Evolutionary conservation across 2,888 invertebrate species (phyloP).

Genomic region (Phortica okadai): DNA sequence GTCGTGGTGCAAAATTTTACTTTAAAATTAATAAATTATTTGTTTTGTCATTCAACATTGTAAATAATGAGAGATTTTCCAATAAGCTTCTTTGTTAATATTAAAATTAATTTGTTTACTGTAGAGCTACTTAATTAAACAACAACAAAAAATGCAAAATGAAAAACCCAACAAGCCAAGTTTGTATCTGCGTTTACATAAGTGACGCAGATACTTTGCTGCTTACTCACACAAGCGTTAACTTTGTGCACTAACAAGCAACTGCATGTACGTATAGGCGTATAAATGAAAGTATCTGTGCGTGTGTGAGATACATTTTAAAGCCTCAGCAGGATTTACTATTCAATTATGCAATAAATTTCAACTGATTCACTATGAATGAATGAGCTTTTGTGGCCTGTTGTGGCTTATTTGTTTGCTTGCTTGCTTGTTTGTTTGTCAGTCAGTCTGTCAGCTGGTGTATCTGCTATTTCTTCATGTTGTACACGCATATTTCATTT

Average conservation of each 20-base stretch:
- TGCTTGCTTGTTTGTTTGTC: not conserved
- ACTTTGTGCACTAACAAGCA: not conserved
- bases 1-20: slow-evolving; percentile 14
- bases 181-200: too few species aligned
- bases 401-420: slow-evolving; percentile 30
- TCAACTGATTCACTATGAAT: slow-evolving; percentile 56
- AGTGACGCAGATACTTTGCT: not conserved
- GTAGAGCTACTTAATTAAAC: slow-evolving; percentile 71
- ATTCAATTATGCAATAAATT: slow-evolving; percentile 71
- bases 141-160: slow-evolving; percentile 17
- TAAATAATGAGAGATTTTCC: slow-evolving; percentile 70
- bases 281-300: slow-evolving; percentile 29
- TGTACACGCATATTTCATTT: slow-evolving; percentile 49
- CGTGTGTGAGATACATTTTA: slow-evolving; percentile 54
- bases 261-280: not conserved
- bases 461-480: slow-evolving; percentile 10
- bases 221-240: not conserved
- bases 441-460: not conserved
- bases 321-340: slow-evolving; percentile 60
- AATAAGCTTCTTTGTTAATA: slow-evolving; percentile 71
- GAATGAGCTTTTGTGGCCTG: slow-evolving; percentile 33
- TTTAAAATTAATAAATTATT: slow-evolving; percentile 68
- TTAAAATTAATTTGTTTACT: slow-evolving; percentile 71
- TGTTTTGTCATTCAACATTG: slow-evolving; percentile 69
- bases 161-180: too few species aligned